phyloP scores from a whole-genome alignment of 2,113 vertebrate species.

The Syngnathoides biaculeatus region DNA sequence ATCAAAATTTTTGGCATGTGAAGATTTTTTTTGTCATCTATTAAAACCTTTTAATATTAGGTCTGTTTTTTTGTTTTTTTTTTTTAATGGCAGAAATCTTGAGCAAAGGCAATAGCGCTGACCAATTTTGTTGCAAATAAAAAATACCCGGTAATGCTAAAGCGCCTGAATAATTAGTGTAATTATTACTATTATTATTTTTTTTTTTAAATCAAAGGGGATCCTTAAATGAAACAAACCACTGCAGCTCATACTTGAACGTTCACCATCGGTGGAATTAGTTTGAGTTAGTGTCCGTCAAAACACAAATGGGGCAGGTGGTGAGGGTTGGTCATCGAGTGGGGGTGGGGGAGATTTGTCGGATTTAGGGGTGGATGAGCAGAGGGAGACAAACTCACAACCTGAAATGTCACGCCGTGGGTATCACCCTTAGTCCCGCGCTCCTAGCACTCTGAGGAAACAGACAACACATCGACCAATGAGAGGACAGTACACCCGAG shows the following conservation, averaged over 20 bases:
- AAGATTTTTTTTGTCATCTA: background rate
- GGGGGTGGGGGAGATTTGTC: background rate
- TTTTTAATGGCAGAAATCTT: background rate
- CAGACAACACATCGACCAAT: constrained; percentile 97
- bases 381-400: constrained; percentile 90
- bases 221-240: background rate
- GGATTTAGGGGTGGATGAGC: constrained; percentile 42
- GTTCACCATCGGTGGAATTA: constrained; percentile 87
- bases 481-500: constrained; percentile 80
- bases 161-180: background rate
- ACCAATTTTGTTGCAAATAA: background rate
- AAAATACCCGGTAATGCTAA: background rate
- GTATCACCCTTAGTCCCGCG: constrained; percentile 97
- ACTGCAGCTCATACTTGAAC: constrained; percentile 82
- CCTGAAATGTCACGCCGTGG: constrained; percentile 99
- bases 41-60: background rate
- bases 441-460: constrained; percentile 99
- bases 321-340: constrained; percentile 4
- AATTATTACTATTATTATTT: too few relatives aligned
- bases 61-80: background rate
- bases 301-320: constrained; percentile 74
- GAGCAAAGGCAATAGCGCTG: background rate
- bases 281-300: constrained; percentile 82
- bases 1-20: too few relatives aligned
- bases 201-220: background rate